Base-by-base conservation (phyloP, 2,888 invertebrate species). In the Scaptomyza tumidula region DNA sequence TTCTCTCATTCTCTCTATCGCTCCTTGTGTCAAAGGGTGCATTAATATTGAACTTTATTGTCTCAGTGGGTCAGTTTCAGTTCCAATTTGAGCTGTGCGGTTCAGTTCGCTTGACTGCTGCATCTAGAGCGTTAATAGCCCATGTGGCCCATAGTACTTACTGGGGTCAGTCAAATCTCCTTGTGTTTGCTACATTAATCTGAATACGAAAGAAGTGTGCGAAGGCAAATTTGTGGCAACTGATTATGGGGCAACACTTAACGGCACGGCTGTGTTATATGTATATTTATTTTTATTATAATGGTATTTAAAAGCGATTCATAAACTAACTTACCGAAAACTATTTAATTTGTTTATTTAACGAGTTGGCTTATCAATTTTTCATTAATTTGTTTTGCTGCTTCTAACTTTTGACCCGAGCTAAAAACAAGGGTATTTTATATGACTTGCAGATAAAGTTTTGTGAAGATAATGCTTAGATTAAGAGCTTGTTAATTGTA, bases 11-110 rank as follows among this genome's bases (percentile, higher is more conserved):
- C 35, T 39, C 11, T 14, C 27, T 11, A 56, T 14, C 5, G 29
- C 37, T 27, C 24, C 43, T 14, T 52, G 78, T 82, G 84, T 80
- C 88, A 87, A 85, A 87, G 85, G 86, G 78, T 87, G 88, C 80
- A 87, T 87, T 86, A 85, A 77, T 80, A 86, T 86, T 83, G 84
- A 84, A 84, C 86, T 86, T 83, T 83, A 86, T 86, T 86, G 80
- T 86, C 77, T 75, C 75, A 62, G 67, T 59, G 76, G 82, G 79
- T 71, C 82, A 85, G 80, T 66, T 67, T 50, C 61, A 75, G 59
- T 62, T 68, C 41, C 62, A 48, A 56, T 48, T 70, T 46, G 55
- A 44, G 41, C 29, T 13, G 11, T 39, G 14, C 9, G 52, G 46
- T 49, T 72, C 69, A 61, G 58, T 59, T 44, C 60, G 43, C 55